A percentile compares a stretch with the other conserved stretches of the same genome.
phyloP scores from a whole-genome alignment of 2,113 vertebrate genomes.

The Heteronetta atricapilla region DNA sequence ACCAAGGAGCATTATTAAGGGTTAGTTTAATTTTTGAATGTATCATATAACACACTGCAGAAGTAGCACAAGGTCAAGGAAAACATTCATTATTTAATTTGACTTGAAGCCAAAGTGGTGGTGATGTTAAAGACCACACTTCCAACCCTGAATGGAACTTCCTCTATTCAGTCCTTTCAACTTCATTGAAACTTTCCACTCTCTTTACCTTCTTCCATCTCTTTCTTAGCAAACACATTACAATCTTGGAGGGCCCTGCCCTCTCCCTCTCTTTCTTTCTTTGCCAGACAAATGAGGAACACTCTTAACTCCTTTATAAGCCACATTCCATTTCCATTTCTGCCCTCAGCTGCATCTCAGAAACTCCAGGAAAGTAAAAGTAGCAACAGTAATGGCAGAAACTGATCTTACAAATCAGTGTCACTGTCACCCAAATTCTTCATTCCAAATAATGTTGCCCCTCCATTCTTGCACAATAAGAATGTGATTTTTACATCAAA shows the following conservation, averaged over 20 bases:
- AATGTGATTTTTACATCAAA: slow-evolving; percentile 6
- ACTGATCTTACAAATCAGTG: not conserved
- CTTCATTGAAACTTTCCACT: slow-evolving; percentile 43
- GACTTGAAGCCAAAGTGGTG: slow-evolving; percentile 42
- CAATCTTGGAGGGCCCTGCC: not conserved
- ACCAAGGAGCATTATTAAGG: slow-evolving; percentile 33
- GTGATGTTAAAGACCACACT: slow-evolving; percentile 36
- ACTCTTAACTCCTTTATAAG: not conserved
- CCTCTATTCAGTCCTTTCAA: slow-evolving; percentile 44
- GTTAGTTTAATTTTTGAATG: slow-evolving; percentile 15
- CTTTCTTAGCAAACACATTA: not conserved
- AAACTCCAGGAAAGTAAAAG: not conserved
- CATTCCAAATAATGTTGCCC: not conserved
- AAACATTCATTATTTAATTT: slow-evolving; percentile 64
- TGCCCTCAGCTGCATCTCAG: not conserved
- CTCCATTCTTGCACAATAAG: not conserved
- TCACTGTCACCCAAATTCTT: not conserved
- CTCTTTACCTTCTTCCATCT: not conserved
- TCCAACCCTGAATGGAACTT: slow-evolving; percentile 46
- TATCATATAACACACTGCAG: slow-evolving; percentile 25
- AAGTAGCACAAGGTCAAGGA: slow-evolving; percentile 61
- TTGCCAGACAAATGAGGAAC: not conserved
- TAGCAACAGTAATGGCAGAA: not conserved
- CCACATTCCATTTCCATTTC: not conserved
- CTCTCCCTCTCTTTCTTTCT: not conserved